Percentiles rank a stretch among this genome's conserved stretches.
These are phyloP conservation scores for Hyposmocoma kahamanoa DNA, from an alignment of 1,140 invertebrate species.

Conservation along the genomic window DNA sequence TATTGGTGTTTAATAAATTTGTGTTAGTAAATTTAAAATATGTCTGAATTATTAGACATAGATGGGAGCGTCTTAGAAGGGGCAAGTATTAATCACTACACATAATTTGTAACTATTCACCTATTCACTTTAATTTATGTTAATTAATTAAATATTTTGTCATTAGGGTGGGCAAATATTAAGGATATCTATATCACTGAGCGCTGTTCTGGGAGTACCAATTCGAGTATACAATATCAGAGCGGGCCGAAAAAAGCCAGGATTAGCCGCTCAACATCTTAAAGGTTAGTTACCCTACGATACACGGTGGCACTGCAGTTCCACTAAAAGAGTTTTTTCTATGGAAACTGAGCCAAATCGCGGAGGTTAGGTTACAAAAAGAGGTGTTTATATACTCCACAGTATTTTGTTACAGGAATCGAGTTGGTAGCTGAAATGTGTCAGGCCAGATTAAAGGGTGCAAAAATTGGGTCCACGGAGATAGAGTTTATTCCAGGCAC, in stretches of 20 bases:
- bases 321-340: not conserved
- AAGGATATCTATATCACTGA: slow-evolving; percentile 84
- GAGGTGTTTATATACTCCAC: not conserved
- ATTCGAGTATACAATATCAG: slow-evolving; percentile 87
- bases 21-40: too few relatives aligned
- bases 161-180: slow-evolving; percentile 91
- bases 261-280: slow-evolving; percentile 90
- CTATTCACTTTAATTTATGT: slow-evolving; percentile 12
- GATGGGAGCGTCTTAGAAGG: slow-evolving; percentile 80
- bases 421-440: slow-evolving; percentile 83
- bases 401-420: slow-evolving; percentile 74
- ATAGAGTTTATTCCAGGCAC: slow-evolving; percentile 83
- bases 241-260: slow-evolving; percentile 84
- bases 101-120: slow-evolving; percentile 6
- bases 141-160: slow-evolving; percentile 21
- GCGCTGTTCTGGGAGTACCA: slow-evolving; percentile 82
- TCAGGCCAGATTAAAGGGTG: slow-evolving; percentile 80
- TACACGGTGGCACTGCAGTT: not conserved
- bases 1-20: not conserved
- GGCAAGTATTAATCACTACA: slow-evolving; percentile 47
- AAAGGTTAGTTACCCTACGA: slow-evolving; percentile 74
- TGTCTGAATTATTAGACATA: slow-evolving; percentile 68
- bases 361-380: not conserved
- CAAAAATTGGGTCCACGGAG: slow-evolving; percentile 81
- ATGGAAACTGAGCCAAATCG: not conserved